Evolutionary conservation across 2,113 vertebrate genomes (phyloP).

Genomic region (Hyperopisus bebe): DNA sequence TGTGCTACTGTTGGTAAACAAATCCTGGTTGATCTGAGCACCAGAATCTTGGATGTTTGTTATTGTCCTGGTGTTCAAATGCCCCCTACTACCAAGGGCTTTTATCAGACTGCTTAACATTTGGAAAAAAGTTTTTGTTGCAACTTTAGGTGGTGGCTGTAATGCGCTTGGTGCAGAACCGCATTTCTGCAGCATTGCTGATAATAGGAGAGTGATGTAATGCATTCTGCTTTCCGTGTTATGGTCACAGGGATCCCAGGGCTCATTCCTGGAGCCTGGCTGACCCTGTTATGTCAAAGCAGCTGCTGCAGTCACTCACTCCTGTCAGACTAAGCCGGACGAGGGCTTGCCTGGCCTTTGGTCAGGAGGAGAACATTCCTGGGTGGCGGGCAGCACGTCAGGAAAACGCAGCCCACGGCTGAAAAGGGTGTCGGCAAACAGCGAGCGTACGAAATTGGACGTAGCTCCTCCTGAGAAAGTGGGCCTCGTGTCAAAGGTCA

Average conservation of each 20-base stretch:
- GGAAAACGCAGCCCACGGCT: background rate
- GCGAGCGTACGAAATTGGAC: too few species aligned
- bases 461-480: background rate
- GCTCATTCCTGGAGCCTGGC: background rate
- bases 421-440: background rate
- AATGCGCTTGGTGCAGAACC: background rate
- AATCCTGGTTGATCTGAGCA: background rate
- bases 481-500: background rate
- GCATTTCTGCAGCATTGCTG: background rate
- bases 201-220: background rate
- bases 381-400: background rate
- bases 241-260: background rate
- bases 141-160: background rate
- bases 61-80: background rate
- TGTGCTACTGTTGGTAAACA: background rate
- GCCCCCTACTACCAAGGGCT: background rate
- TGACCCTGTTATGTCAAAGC: conserved; percentile 18
- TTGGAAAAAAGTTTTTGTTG: background rate
- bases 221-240: background rate
- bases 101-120: background rate
- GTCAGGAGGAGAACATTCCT: background rate
- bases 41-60: background rate
- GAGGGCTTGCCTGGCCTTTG: background rate
- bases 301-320: conserved; percentile 41
- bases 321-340: conserved; percentile 29